Conservation (phyloP, 1,140 invertebrate genomes). For the Hyphantria cunea region DNA sequence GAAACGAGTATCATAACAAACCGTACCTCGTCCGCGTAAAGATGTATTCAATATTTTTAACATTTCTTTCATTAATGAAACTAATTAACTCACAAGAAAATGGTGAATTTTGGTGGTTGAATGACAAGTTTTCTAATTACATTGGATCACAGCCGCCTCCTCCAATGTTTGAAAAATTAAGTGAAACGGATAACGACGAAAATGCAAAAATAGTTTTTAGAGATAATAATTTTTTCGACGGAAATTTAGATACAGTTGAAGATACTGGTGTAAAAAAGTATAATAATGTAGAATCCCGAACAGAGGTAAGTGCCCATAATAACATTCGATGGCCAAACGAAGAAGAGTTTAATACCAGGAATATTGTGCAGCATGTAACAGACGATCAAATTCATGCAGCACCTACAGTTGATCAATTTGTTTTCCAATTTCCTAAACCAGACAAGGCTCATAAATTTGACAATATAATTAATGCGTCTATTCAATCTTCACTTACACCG, state of each 20-base stretch:
- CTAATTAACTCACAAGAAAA: conserved; percentile 53
- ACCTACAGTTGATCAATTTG: too few relatives aligned
- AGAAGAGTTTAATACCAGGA: too few relatives aligned
- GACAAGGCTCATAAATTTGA: too few relatives aligned
- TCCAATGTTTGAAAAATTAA: conserved; percentile 57
- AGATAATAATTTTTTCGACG: too few relatives aligned
- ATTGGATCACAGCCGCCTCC: conserved; percentile 42
- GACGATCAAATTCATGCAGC: too few relatives aligned
- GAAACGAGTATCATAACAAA: conserved; percentile 27
- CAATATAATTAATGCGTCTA: too few relatives aligned
- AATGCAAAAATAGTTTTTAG: conserved; percentile 62
- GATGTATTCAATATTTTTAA: conserved; percentile 43
- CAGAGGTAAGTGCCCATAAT: too few relatives aligned
- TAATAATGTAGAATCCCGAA: neutral
- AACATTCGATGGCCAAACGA: conserved; percentile 1
- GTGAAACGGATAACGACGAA: conserved; percentile 66
- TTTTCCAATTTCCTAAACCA: too few relatives aligned
- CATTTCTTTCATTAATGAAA: conserved; percentile 42
- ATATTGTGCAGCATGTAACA: too few relatives aligned
- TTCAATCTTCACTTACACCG: neutral
- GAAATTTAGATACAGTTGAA: conserved; percentile 4
- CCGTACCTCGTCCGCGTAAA: conserved; percentile 17
- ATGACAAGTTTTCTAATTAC: conserved; percentile 53
- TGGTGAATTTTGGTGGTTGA: conserved; percentile 74
- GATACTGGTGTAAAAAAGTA: neutral